Base-by-base conservation (phyloP, 2,113 vertebrate genomes). In the Apistogramma diplotaenia region DNA sequence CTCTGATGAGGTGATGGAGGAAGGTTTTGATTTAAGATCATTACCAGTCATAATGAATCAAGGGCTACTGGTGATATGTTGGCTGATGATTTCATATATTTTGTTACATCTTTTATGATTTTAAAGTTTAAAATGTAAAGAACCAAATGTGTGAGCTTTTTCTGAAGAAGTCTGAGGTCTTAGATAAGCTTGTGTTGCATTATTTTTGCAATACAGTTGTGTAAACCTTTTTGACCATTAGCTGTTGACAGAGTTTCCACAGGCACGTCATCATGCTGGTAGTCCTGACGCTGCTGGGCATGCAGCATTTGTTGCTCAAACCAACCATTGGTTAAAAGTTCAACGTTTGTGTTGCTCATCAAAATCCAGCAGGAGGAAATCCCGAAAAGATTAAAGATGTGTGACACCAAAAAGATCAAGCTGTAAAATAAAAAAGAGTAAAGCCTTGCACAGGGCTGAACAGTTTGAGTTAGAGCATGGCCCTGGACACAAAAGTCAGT, bases 211-310 rank as follows among this genome's bases (percentile, higher is more conserved):
- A 58, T 51, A 27, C 67, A 70, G 55, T 59, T 80, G 59, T 77
- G 54, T 13, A 19, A 74, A 75, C 56, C 8, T 19, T 23, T 78
- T 37, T 82, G 55, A 62, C 9, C 54, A 70, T 57, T 75, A 70
- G 79, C 79, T 73, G 65, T 29, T 83, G 31, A 80, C 46, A 82
- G 51, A 57, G 13, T 79, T 27, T 81, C 59, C 46, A 78, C 46
- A 67, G 6, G 16, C 75, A 58, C 37, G 55, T 33, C 5, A 62
- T 56, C 37, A 2, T 0, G 56, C 10, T 15, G 40, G 46, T 51
- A 18, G 43, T 70, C 65, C 71, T 72, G 18, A 79, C 53, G 27
- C 35, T 18, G 29, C 21, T 55, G 3, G 76, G 58, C 83, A 75
- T 2, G 59, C 65, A 89, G 23, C 73, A 81, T 77, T 6, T 71